phyloP scores from a whole-genome alignment of 2,113 vertebrate species.

The Stigmatopora argus region DNA sequence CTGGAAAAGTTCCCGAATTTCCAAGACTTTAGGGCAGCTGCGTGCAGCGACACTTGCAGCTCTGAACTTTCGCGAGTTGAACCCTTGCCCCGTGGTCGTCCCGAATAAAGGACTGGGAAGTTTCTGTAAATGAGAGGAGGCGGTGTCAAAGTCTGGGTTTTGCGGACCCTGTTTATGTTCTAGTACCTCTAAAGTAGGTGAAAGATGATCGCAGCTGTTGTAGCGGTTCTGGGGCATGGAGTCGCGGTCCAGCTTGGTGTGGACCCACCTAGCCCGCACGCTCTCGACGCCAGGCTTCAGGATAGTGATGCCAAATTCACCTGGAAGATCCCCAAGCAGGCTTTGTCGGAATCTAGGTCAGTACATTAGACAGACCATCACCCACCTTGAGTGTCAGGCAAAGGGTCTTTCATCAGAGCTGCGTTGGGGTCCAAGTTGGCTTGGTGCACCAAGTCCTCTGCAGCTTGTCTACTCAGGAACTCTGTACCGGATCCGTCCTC shows the following conservation, averaged over 20 bases:
- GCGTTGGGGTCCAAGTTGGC: slow-evolving; percentile 66
- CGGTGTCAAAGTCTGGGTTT: neutral
- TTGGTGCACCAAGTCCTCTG: slow-evolving; percentile 67
- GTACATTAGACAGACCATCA: neutral
- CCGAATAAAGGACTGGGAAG: slow-evolving; percentile 55
- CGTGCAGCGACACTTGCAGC: slow-evolving; percentile 23
- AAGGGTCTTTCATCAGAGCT: slow-evolving; percentile 75
- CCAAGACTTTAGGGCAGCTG: slow-evolving; percentile 76
- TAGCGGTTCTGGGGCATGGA: slow-evolving; percentile 78
- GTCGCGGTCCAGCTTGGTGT: slow-evolving; percentile 70
- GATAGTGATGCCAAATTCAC: slow-evolving; percentile 74
- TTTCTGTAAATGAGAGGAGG: slow-evolving; percentile 54
- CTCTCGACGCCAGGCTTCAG: slow-evolving; percentile 71
- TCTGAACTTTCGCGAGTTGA: slow-evolving; percentile 50
- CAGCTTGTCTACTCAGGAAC: slow-evolving; percentile 73
- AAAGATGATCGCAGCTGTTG: slow-evolving; percentile 66
- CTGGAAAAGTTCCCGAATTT: slow-evolving; percentile 77
- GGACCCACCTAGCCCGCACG: slow-evolving; percentile 73
- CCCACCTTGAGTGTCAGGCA: slow-evolving; percentile 69
- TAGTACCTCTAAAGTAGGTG: slow-evolving; percentile 74
- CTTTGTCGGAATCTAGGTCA: neutral
- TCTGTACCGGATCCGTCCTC: slow-evolving; percentile 83
- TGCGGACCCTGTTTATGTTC: neutral
- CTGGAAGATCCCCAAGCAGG: slow-evolving; percentile 55
- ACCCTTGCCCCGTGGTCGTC: slow-evolving; percentile 56